Evolutionary conservation across 2,888 invertebrate species (phyloP).

Genomic region (Lasioglossum marginatum): DNA sequence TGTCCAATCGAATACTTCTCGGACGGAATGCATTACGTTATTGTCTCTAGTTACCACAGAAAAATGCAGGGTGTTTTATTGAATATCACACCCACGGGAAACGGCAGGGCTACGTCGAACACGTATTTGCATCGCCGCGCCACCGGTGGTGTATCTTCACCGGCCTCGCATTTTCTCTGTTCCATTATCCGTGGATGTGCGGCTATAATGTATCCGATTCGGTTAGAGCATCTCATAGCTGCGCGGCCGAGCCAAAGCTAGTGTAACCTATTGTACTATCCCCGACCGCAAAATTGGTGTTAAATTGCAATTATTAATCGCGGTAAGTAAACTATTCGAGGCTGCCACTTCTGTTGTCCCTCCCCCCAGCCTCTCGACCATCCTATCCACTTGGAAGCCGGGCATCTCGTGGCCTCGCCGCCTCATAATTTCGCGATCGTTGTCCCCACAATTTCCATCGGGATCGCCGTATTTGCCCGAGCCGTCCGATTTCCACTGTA

Average conservation of each 20-base stretch:
- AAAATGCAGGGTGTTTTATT: conserved; percentile 3
- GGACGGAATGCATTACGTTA: neutral
- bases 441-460: conserved; percentile 4
- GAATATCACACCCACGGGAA: conserved; percentile 3
- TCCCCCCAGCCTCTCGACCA: neutral
- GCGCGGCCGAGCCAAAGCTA: conserved; percentile 29
- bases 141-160: conserved; percentile 32
- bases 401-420: conserved; percentile 28
- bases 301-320: conserved; percentile 72
- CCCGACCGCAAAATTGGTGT: conserved; percentile 65
- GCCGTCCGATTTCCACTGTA: neutral
- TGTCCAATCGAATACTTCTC: neutral
- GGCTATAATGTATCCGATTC: conserved; percentile 64
- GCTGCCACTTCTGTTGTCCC: conserved; percentile 33
- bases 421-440: conserved; percentile 40
- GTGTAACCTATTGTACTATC: conserved; percentile 51
- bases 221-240: conserved; percentile 53
- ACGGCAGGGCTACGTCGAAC: conserved; percentile 12
- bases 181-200: conserved; percentile 62
- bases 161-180: conserved; percentile 55
- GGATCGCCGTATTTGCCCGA: neutral
- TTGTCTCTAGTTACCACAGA: neutral
- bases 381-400: neutral
- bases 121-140: neutral
- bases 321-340: conserved; percentile 61